Conservation (phyloP, 2,797 vertebrate genomes). For the Lepilemur ruficaudatus region DNA sequence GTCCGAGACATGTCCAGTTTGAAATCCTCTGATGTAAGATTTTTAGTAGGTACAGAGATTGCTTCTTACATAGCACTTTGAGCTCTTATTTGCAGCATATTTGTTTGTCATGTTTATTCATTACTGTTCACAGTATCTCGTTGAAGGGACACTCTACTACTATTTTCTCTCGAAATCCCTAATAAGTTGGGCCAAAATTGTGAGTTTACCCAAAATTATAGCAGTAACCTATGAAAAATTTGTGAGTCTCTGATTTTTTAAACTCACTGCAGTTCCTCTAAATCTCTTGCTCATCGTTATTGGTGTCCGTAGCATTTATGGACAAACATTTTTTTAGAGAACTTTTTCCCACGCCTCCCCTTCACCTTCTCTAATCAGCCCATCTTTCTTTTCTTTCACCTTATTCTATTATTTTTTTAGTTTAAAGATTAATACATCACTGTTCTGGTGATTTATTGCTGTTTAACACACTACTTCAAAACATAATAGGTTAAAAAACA, state of each 20-base stretch:
- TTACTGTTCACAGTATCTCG: background rate
- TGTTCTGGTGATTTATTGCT: background rate
- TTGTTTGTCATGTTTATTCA: conserved; percentile 62
- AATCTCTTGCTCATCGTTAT: background rate
- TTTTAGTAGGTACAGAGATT: conserved; percentile 38
- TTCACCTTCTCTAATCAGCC: background rate
- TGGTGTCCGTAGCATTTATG: background rate
- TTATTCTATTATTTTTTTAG: background rate
- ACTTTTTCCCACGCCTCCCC: background rate
- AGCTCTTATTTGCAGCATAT: conserved; percentile 1
- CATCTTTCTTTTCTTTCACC: background rate
- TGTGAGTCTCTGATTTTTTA: background rate
- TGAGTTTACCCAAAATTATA: conserved; percentile 1
- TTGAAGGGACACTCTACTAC: background rate
- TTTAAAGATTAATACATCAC: background rate
- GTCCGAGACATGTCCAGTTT: conserved; percentile 45
- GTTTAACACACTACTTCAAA: background rate
- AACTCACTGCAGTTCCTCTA: background rate
- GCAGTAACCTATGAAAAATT: background rate
- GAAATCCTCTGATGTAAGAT: conserved; percentile 51
- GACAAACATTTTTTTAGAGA: background rate
- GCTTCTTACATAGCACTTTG: conserved; percentile 51
- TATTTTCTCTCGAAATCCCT: background rate
- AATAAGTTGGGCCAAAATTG: conserved; percentile 29
- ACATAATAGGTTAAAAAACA: background rate